These are phyloP conservation scores for Brachyalestes nurse DNA, from an alignment of 2,797 vertebrate species.

Conservation along the genomic window DNA sequence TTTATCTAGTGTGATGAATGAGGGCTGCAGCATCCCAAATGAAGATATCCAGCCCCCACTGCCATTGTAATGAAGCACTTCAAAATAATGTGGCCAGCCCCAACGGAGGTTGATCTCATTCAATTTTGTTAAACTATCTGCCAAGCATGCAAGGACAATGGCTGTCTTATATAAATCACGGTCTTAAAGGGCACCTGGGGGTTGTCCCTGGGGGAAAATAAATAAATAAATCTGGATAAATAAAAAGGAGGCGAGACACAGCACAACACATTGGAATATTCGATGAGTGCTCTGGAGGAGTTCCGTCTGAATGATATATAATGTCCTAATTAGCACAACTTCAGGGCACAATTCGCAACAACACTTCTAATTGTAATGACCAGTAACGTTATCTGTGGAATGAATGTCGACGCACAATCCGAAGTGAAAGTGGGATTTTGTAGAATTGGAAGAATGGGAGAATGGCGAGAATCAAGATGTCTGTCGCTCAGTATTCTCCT, in stretches of 20 bases:
- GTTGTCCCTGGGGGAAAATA: constrained; percentile 54
- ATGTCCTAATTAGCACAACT: constrained; percentile 3
- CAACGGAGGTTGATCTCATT: constrained; percentile 77
- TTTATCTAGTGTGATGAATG: constrained; percentile 77
- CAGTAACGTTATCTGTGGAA: neutral
- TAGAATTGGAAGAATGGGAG: no score
- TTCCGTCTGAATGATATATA: neutral
- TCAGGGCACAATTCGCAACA: neutral
- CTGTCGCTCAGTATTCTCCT: constrained; percentile 48
- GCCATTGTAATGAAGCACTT: constrained; percentile 78
- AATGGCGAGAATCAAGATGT: constrained; percentile 23
- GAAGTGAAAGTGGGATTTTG: constrained; percentile 5
- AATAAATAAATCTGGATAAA: constrained; percentile 76
- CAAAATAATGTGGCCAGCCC: constrained; percentile 75
- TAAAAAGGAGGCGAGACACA: constrained; percentile 19
- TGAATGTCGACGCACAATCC: neutral
- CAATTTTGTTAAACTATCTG: constrained; percentile 80
- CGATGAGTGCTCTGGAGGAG: constrained; percentile 10
- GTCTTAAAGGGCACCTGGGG: constrained; percentile 72
- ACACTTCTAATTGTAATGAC: neutral
- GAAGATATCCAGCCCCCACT: constrained; percentile 74
- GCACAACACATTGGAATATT: constrained; percentile 27
- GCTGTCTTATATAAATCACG: constrained; percentile 76
- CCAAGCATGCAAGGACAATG: constrained; percentile 77
- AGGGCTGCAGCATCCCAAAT: constrained; percentile 73